Evolutionary conservation across 2,797 vertebrate species (phyloP).

Genomic region (Pseudotriccus pelzelni): DNA sequence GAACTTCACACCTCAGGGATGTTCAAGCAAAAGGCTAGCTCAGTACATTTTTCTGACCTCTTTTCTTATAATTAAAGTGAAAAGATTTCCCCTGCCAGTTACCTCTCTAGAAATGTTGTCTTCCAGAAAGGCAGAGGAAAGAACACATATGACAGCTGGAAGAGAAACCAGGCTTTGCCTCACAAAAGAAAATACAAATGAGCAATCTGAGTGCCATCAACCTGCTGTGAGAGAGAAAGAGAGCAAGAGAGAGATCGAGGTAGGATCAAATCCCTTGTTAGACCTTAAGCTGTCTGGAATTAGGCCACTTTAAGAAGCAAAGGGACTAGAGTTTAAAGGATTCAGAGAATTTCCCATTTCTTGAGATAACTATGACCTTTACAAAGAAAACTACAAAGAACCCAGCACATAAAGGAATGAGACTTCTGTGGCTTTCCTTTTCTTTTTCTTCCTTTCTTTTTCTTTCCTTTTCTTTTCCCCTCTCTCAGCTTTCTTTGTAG

Average conservation of each 20-base stretch:
- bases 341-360: conserved; percentile 54
- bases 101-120: neutral
- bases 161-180: conserved; percentile 35
- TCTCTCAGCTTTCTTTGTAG: neutral
- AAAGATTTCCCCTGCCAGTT: neutral
- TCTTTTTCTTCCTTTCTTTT: neutral
- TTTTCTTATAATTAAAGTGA: neutral
- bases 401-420: neutral
- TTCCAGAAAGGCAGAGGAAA: neutral
- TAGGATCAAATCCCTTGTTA: conserved; percentile 49
- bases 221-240: conserved; percentile 40
- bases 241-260: neutral
- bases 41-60: neutral
- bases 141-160: conserved; percentile 23
- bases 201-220: conserved; percentile 52
- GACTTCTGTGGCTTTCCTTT: conserved; percentile 7
- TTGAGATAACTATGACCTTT: conserved; percentile 58
- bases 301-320: conserved; percentile 52
- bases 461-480: neutral
- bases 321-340: conserved; percentile 46
- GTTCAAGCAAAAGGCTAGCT: neutral
- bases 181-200: conserved; percentile 59
- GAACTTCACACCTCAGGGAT: neutral
- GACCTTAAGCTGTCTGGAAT: conserved; percentile 54
- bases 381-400: conserved; percentile 51